Evolutionary conservation across 2,888 invertebrate genomes (phyloP).

Genomic region (Fabriciana adippe): DNA sequence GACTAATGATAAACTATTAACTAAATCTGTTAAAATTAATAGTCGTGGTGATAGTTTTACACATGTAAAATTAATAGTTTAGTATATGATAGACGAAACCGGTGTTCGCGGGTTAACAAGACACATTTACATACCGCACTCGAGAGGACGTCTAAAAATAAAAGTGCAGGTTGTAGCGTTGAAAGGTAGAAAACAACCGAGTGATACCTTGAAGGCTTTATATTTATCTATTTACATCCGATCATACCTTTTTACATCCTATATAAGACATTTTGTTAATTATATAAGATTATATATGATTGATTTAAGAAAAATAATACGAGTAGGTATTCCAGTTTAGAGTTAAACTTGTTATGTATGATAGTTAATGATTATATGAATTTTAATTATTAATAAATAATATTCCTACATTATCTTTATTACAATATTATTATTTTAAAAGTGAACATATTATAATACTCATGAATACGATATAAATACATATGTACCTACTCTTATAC

Average conservation of each 20-base stretch:
- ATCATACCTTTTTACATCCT: constrained; percentile 15
- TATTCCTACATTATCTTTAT: too few relatives aligned
- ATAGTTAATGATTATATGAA: too few relatives aligned
- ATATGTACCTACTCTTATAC: too few relatives aligned
- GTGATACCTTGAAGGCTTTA: constrained; percentile 35
- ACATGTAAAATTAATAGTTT: constrained; percentile 28
- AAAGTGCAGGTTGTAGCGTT: constrained; percentile 57
- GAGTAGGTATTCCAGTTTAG: too few relatives aligned
- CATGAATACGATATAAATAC: not conserved
- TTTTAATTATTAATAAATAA: too few relatives aligned
- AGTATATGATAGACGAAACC: constrained; percentile 27
- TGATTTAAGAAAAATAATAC: too few relatives aligned
- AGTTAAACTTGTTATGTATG: too few relatives aligned
- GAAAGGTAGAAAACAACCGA: constrained; percentile 46
- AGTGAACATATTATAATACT: too few relatives aligned
- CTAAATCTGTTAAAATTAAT: constrained; percentile 15
- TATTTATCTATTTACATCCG: constrained; percentile 23
- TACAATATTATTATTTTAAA: too few relatives aligned
- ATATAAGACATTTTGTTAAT: not conserved
- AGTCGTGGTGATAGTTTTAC: constrained; percentile 22
- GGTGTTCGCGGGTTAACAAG: constrained; percentile 51
- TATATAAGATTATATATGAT: too few relatives aligned
- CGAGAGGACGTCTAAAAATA: constrained; percentile 68
- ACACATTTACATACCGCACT: constrained; percentile 66
- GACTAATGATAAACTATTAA: constrained; percentile 9